phyloP scores from a whole-genome alignment of 2,888 invertebrate species.

The Pinctada fucata region DNA sequence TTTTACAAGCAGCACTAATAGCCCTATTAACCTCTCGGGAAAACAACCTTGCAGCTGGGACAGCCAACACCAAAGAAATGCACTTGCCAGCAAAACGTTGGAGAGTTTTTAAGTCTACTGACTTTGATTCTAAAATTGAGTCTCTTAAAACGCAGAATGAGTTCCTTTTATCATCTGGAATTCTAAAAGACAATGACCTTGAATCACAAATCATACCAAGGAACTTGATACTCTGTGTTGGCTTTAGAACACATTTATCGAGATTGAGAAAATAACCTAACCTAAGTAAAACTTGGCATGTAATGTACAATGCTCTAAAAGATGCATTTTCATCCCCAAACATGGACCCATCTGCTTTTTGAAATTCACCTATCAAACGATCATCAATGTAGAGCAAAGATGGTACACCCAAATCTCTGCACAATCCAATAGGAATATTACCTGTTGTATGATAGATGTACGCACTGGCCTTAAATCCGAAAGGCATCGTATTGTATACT shows the following conservation, averaged over 20 bases:
- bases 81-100: slow-evolving; percentile 38
- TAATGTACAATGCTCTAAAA: slow-evolving; percentile 23
- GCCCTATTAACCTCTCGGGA: slow-evolving; percentile 36
- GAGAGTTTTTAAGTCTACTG: slow-evolving; percentile 27
- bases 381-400: slow-evolving; percentile 31
- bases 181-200: slow-evolving; percentile 10
- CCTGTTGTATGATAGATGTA: slow-evolving; percentile 30
- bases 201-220: slow-evolving; percentile 35
- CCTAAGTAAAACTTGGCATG: slow-evolving; percentile 34
- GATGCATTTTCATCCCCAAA: slow-evolving; percentile 13
- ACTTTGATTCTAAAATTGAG: slow-evolving; percentile 14
- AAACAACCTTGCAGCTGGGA: slow-evolving; percentile 32
- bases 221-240: slow-evolving; percentile 21
- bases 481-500: slow-evolving; percentile 28
- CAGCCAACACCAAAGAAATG: slow-evolving; percentile 28
- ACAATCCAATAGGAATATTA: slow-evolving; percentile 10
- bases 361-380: slow-evolving; percentile 9
- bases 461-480: slow-evolving; percentile 30
- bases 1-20: slow-evolving; percentile 28
- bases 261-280: slow-evolving; percentile 33
- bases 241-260: slow-evolving; percentile 25
- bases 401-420: slow-evolving; percentile 12
- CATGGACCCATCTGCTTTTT: no score
- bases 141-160: slow-evolving; percentile 31
- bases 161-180: slow-evolving; percentile 26